Evolutionary conservation across 2,888 invertebrate genomes (phyloP).

Genomic region (Limnephilus rhombicus): DNA sequence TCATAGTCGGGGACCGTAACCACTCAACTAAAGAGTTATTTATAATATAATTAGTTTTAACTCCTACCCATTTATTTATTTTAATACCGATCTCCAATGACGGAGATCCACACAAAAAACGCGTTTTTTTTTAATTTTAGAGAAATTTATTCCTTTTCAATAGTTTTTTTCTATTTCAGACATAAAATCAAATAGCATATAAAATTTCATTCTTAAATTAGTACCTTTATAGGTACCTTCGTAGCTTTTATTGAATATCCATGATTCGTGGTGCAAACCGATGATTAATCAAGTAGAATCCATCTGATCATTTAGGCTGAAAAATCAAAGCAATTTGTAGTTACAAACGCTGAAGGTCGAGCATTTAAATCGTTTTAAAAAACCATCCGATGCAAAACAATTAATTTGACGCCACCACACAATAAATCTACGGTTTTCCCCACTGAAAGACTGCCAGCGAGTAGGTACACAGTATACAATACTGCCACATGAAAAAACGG

Average conservation of each 20-base stretch:
- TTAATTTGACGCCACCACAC: slow-evolving; percentile 65
- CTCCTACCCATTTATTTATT: too few relatives aligned
- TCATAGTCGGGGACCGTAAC: too few relatives aligned
- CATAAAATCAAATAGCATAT: too few relatives aligned
- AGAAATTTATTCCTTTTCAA: too few relatives aligned
- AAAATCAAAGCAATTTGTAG: slow-evolving; percentile 13
- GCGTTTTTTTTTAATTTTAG: too few relatives aligned
- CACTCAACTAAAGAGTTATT: too few relatives aligned
- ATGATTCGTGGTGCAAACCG: background rate
- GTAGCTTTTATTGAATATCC: background rate
- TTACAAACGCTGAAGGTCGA: slow-evolving; percentile 38
- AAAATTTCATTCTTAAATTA: too few relatives aligned
- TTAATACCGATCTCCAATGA: too few relatives aligned
- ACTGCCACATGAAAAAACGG: slow-evolving; percentile 20
- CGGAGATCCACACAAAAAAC: too few relatives aligned
- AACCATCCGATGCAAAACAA: slow-evolving; percentile 63
- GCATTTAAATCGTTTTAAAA: slow-evolving; percentile 53
- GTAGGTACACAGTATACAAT: background rate
- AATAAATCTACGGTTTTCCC: slow-evolving; percentile 64
- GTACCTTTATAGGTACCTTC: background rate
- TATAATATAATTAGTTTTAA: too few relatives aligned
- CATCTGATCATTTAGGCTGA: slow-evolving; percentile 24
- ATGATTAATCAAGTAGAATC: background rate
- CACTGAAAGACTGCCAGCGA: slow-evolving; percentile 60
- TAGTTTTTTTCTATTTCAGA: too few relatives aligned